Conservation (phyloP, 2,888 invertebrate species). For the Phoenoteleia sp. region DNA sequence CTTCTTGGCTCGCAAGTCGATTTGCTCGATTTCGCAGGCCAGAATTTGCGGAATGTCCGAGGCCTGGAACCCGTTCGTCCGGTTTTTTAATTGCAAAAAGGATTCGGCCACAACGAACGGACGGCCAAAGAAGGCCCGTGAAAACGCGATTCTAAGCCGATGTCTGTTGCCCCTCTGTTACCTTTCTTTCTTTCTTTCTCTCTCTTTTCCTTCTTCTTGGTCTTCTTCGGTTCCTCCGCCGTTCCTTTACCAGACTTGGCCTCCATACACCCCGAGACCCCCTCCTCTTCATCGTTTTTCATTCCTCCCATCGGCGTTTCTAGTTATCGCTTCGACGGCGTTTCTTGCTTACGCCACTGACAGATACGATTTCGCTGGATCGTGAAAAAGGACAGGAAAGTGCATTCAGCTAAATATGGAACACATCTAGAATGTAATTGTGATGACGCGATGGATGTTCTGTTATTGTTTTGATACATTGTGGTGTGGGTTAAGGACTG, state of each 20-base stretch:
- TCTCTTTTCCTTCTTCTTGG: slow-evolving; percentile 37
- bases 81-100: slow-evolving; percentile 86
- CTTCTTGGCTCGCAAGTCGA: slow-evolving; percentile 76
- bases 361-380: slow-evolving; percentile 53
- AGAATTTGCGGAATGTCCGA: slow-evolving; percentile 86
- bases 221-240: background rate
- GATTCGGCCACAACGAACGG: slow-evolving; percentile 79
- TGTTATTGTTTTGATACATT: slow-evolving; percentile 47
- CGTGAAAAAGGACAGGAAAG: slow-evolving; percentile 40
- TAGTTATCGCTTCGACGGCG: slow-evolving; percentile 64
- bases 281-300: slow-evolving; percentile 48
- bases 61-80: slow-evolving; percentile 85
- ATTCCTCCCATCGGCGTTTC: slow-evolving; percentile 63
- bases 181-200: slow-evolving; percentile 57
- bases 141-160: slow-evolving; percentile 64
- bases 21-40: slow-evolving; percentile 83
- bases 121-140: slow-evolving; percentile 68
- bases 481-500: too few species aligned
- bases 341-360: slow-evolving; percentile 53
- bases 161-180: slow-evolving; percentile 54
- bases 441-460: slow-evolving; percentile 15
- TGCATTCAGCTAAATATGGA: slow-evolving; percentile 42
- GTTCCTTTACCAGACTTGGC: background rate
- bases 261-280: background rate
- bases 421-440: slow-evolving; percentile 40